Base-by-base conservation (phyloP, 2,113 vertebrate genomes). In the Nothocercus julius region DNA sequence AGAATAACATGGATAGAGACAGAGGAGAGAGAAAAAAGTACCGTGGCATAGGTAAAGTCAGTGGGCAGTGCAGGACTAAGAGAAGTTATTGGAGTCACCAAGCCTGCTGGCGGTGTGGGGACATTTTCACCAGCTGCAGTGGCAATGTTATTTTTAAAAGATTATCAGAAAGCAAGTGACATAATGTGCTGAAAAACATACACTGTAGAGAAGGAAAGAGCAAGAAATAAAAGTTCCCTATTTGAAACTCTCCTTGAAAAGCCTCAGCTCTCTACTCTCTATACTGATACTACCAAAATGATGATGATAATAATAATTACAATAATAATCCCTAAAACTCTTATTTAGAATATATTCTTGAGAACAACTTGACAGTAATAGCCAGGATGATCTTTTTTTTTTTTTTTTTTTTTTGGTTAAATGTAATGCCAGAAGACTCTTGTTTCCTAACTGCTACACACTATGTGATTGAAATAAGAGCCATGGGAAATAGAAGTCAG, bases 1-100 rank as follows among this genome's bases (percentile, higher is more conserved):
- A 49, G 13, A 61, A 34, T 7, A 74, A 2, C 3, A 45, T 9
- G 2, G 1, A 51, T 9, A 2, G 1, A 0, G 85, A 75, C 5
- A 16, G 24, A 11, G 47, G 81, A 87, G 32, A 44, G 5, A 68
- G 28, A 3, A 49, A 63, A 32, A 86, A 36, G 11, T 36, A 44
- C 7, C 4, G 3, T 63, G 54, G 78, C 49, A 91, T 18, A 56
- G 58, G 47, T 27, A 53, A 49, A 53, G 8, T n/a, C 40, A 77
- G 8, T 70, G 58, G 86, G 76, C n/a, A 82, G n/a, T 13, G 15
- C 3, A 87, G 14, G 66, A 24, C 40, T 90, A n/a, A 22, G 66
- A 88, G 63, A 74, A 70, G 28, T 22, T 47, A 75, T 42, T 25
- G 24, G 51, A 93, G 22, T 85, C 82, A 81, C 75, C 56, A 85